Evolutionary conservation across 2,113 vertebrate genomes (phyloP).

Genomic region (Gadus chalcogrammus): DNA sequence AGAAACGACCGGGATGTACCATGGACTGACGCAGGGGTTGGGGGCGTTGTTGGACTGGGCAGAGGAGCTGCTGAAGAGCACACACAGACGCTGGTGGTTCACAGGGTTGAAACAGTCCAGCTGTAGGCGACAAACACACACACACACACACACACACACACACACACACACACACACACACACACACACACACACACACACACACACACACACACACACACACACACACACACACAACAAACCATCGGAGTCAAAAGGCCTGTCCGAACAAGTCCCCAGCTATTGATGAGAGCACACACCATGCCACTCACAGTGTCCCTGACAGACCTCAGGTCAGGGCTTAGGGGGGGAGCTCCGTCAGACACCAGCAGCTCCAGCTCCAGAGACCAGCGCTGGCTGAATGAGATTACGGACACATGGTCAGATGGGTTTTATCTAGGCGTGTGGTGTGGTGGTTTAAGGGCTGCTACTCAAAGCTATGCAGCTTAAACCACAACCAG

Average conservation of each 20-base stretch:
- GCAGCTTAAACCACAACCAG: too few species aligned
- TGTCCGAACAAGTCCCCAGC: neutral
- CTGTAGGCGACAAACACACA: slow-evolving; percentile 62
- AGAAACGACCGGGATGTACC: slow-evolving; percentile 68
- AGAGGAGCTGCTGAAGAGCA: slow-evolving; percentile 97
- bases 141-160: neutral
- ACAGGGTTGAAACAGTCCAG: slow-evolving; percentile 90
- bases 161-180: neutral
- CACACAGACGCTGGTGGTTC: slow-evolving; percentile 94
- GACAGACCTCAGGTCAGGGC: slow-evolving; percentile 13
- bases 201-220: neutral
- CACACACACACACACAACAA: neutral
- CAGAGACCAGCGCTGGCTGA: slow-evolving; percentile 20
- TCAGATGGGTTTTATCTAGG: neutral
- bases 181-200: neutral
- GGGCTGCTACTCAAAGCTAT: too few species aligned
- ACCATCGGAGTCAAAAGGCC: neutral
- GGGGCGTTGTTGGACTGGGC: slow-evolving; percentile 93
- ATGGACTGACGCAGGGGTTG: slow-evolving; percentile 96
- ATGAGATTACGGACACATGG: slow-evolving; percentile 15
- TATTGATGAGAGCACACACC: slow-evolving; percentile 11
- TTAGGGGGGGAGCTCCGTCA: slow-evolving; percentile 7
- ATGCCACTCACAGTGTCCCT: slow-evolving; percentile 22
- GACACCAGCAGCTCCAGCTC: slow-evolving; percentile 11
- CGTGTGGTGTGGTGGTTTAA: too few species aligned